These are phyloP conservation scores for Xerus inauris DNA, from an alignment of 2,113 vertebrate genomes.

Conservation along the genomic window DNA sequence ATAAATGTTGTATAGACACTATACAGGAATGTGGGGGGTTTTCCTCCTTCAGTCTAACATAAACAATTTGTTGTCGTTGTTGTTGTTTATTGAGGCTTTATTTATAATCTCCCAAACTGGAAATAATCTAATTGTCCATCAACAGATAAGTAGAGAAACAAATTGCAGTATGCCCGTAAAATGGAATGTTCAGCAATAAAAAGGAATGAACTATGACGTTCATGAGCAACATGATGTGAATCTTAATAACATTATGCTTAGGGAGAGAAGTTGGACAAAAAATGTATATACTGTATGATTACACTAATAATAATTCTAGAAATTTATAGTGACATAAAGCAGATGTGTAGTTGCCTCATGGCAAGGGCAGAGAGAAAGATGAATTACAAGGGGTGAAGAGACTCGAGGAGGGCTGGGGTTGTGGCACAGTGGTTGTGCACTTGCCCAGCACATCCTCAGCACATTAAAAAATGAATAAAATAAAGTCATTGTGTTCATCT, in stretches of 20 bases:
- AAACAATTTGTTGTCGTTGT: neutral
- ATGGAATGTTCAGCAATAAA: neutral
- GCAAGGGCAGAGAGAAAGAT: neutral
- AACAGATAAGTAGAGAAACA: conserved; percentile 4
- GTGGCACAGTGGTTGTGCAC: too few relatives aligned
- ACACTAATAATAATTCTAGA: neutral
- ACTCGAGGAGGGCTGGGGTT: neutral
- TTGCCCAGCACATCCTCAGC: too few relatives aligned
- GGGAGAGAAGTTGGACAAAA: neutral
- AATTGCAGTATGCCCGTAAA: neutral
- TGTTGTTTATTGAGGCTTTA: neutral
- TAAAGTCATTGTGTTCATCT: too few relatives aligned
- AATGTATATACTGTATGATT: neutral
- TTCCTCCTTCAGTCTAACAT: neutral
- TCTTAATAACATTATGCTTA: neutral
- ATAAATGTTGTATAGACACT: neutral
- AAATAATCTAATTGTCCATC: neutral
- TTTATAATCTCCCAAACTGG: neutral
- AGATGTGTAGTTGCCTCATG: neutral
- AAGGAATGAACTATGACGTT: neutral
- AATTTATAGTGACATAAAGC: neutral
- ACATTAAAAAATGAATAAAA: too few relatives aligned
- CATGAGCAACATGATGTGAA: neutral
- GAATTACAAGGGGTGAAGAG: neutral
- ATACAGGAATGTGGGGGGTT: neutral